Percentiles rank a stretch among this genome's conserved stretches.
phyloP scores from a whole-genome alignment of 2,113 vertebrate genomes.

The Nymphicus hollandicus region DNA sequence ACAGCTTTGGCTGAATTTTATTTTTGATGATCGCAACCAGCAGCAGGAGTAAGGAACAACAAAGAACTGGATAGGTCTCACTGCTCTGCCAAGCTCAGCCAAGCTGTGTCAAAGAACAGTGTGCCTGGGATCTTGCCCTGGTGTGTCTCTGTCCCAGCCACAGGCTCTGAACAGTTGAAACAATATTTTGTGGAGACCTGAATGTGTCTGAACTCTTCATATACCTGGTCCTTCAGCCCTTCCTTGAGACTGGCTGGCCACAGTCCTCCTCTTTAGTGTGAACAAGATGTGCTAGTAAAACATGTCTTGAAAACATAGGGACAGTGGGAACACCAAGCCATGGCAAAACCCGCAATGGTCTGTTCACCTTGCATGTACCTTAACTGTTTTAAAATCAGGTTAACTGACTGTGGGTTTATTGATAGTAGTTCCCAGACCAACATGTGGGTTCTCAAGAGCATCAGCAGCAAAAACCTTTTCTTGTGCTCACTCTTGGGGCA shows the following conservation, averaged over 20 bases:
- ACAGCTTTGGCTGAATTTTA: background rate
- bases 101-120: fast-evolving
- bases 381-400: constrained; percentile 10
- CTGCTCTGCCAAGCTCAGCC: background rate
- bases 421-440: background rate
- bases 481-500: background rate
- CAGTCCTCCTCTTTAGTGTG: background rate
- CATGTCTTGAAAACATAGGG: fast-evolving
- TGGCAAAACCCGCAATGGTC: background rate
- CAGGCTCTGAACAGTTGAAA: fast-evolving
- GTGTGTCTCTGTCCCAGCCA: background rate
- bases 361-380: background rate
- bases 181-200: fast-evolving
- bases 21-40: background rate
- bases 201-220: background rate
- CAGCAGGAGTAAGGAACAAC: background rate
- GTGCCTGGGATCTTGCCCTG: background rate
- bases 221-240: background rate
- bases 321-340: background rate
- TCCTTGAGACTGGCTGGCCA: background rate
- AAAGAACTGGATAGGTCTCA: background rate
- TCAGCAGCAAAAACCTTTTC: background rate
- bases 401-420: background rate
- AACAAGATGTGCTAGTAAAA: background rate
- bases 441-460: background rate